phyloP scores from a whole-genome alignment of 2,888 invertebrate genomes.

The Limnephilus auricula region DNA sequence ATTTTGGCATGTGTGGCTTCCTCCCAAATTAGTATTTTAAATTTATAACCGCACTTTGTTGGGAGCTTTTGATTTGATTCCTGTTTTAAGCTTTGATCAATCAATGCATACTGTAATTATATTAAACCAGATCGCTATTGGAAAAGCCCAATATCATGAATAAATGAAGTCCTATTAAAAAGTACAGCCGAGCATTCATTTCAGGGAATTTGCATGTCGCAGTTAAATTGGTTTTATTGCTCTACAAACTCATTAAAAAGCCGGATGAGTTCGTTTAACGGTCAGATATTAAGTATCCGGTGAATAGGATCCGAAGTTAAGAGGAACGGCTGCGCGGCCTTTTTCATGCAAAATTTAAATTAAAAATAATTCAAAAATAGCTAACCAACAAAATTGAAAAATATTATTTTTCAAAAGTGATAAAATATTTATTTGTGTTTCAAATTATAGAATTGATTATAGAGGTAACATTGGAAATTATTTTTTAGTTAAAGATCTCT shows the following conservation, averaged over 20 bases:
- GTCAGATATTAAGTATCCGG: neutral
- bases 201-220: neutral
- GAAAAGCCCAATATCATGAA: neutral
- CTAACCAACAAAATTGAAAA: too few relatives aligned
- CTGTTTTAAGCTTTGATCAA: neutral
- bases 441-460: too few relatives aligned
- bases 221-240: neutral
- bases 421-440: too few relatives aligned
- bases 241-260: neutral
- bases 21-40: too few relatives aligned
- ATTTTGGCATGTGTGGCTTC: too few relatives aligned
- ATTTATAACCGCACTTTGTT: too few relatives aligned
- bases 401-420: too few relatives aligned
- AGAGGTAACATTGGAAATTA: too few relatives aligned
- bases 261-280: slow-evolving; percentile 2
- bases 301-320: neutral
- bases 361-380: too few relatives aligned
- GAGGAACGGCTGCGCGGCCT: too few relatives aligned
- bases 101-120: neutral
- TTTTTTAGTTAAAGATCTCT: too few relatives aligned
- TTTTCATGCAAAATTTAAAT: too few relatives aligned
- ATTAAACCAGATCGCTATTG: neutral
- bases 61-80: neutral
- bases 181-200: neutral
- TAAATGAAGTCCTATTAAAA: neutral